Evolutionary conservation across 2,113 vertebrate genomes (phyloP).

Genomic region (Rhodinocichla rosea): DNA sequence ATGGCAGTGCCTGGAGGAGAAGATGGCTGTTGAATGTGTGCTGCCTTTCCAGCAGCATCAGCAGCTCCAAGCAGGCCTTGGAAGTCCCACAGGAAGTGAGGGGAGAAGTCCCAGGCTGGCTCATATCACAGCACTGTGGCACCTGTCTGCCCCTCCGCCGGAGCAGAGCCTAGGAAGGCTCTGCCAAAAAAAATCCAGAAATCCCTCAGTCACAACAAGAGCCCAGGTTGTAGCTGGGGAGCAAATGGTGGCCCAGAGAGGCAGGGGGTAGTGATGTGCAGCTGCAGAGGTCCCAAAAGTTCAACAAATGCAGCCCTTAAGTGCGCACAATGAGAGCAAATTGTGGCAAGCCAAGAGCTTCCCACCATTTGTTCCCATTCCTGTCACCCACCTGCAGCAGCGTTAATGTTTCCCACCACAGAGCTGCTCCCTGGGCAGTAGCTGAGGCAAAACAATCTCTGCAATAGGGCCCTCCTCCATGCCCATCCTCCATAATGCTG

Average conservation of each 20-base stretch:
- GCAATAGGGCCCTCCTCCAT: neutral
- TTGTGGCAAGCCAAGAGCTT: neutral
- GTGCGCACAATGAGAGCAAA: neutral
- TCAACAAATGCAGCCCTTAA: neutral
- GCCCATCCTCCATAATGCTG: neutral
- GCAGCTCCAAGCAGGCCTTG: neutral
- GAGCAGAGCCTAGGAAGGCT: neutral
- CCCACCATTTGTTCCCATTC: neutral
- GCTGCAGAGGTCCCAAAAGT: neutral
- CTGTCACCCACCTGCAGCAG: neutral
- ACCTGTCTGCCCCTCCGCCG: rapidly evolving
- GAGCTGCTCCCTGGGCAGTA: neutral
- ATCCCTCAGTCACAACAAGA: neutral
- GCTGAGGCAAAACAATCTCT: neutral
- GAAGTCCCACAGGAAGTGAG: rapidly evolving
- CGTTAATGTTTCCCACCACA: neutral
- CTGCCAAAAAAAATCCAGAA: neutral
- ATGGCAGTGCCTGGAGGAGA: neutral
- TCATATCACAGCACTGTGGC: rapidly evolving
- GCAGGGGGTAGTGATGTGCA: neutral
- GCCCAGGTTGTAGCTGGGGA: neutral
- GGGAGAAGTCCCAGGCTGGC: neutral
- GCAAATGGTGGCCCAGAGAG: neutral
- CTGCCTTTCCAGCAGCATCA: neutral
- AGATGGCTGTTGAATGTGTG: rapidly evolving